Evolutionary conservation across 2,113 vertebrate genomes (phyloP), one percentile per base, ranked within the genome.

Genomic region (Hemiscyllium ocellatum): DNA sequence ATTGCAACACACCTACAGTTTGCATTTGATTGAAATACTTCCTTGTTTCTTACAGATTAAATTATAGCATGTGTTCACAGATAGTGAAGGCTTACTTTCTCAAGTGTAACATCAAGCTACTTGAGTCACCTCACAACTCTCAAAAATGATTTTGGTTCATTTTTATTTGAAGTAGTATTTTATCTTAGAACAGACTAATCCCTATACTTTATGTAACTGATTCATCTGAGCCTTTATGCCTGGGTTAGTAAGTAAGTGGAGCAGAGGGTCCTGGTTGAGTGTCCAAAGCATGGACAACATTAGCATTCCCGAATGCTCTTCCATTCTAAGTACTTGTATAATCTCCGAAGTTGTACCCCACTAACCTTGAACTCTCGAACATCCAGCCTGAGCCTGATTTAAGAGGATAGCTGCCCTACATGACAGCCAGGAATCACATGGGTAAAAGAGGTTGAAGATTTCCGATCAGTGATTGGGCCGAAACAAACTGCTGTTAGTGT

Each of bases 21-120:
- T 26, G 52, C 50, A 89, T 52, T 89, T 52, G 10, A 89, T 89
- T 89, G 42, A 89, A 89, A 29, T 89, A 89, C 86, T 89, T 87
- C 22, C 24, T 52, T 24, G 26, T 89, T 56, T 29, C 29, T 89
- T 26, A 29, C 86, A 52, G 24, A 29, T 56, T 56, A 52, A 56
- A 87, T 24, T 17, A 5, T 29, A n/a, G 26, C 24, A 61, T 33
- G 13, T 87, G 85, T 8, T 56, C 17, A 29, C 12, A 33, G 87
- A 4, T 65, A 1, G 10, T 61, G 52, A 89, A 89, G 37, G 56
- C 29, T 33, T 52, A 50, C 86, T 33, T 13, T 89, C 29, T 56
- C 42, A 42, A 86, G 24, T 7, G 24, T 26, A 52, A 87, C 19
- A 52, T 6, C 1, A 47, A 29, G 8, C 33, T 2, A 29, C 56